These are phyloP conservation scores for Dolichopus griseipennis DNA, from an alignment of 2,888 invertebrate genomes.

Conservation along the genomic window DNA sequence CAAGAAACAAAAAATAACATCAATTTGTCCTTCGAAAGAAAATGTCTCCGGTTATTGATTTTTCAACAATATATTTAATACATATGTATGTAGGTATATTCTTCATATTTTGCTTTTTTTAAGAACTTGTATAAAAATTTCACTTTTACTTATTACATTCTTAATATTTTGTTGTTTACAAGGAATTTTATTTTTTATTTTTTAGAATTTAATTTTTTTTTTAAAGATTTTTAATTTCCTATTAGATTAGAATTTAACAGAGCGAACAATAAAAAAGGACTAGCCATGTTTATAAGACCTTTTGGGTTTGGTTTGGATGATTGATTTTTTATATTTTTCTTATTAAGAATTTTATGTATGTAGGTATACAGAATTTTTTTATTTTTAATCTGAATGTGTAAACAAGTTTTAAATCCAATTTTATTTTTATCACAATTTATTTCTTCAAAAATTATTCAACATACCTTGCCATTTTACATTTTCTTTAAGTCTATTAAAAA, in stretches of 20 bases:
- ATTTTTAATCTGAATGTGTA: neutral
- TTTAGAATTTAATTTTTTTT: neutral
- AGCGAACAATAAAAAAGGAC: neutral
- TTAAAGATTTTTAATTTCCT: neutral
- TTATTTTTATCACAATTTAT: neutral
- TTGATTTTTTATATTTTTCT: neutral
- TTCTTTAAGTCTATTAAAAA: neutral
- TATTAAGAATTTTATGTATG: neutral
- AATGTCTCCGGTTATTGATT: neutral
- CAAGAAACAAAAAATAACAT: neutral
- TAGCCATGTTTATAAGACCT: neutral
- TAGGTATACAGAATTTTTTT: neutral
- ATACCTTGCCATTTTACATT: neutral
- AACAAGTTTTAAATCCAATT: neutral
- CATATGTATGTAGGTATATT: no score
- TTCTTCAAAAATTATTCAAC: neutral
- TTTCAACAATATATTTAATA: neutral
- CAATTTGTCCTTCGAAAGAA: slow-evolving; percentile 4
- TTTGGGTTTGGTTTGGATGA: neutral
- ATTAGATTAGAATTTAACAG: no score
- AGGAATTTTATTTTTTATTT: neutral
- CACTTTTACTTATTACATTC: neutral
- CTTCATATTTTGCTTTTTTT: neutral
- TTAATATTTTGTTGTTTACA: neutral
- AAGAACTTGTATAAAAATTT: neutral